phyloP scores from a whole-genome alignment of 2,888 invertebrate species.

The Macaria liturata region DNA sequence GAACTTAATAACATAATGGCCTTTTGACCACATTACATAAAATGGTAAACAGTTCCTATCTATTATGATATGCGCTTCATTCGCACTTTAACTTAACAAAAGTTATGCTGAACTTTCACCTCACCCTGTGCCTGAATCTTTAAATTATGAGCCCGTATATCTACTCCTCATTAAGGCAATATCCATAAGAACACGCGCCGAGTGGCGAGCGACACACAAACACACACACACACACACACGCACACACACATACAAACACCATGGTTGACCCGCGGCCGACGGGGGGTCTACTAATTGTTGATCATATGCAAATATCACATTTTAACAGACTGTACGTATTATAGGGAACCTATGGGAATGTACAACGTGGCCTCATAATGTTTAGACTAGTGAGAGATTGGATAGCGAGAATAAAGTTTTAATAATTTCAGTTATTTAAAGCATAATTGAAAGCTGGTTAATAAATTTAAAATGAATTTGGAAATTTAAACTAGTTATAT shows the following conservation, averaged over 20 bases:
- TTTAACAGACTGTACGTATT: constrained; percentile 50
- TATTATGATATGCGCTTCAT: too few species aligned
- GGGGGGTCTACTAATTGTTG: constrained; percentile 75
- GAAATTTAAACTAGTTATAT: too few species aligned
- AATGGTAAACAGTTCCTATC: too few species aligned
- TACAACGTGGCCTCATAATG: constrained; percentile 3
- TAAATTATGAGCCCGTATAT: constrained; percentile 26
- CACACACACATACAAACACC: constrained; percentile 41
- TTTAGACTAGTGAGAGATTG: too few species aligned
- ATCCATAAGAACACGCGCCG: constrained; percentile 60
- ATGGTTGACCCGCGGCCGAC: constrained; percentile 44
- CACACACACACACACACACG: constrained; percentile 58
- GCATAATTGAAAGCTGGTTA: too few species aligned
- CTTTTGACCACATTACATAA: too few species aligned
- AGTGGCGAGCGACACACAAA: constrained; percentile 23
- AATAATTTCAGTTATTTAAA: too few species aligned
- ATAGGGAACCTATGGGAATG: constrained; percentile 21
- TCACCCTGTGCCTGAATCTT: constrained; percentile 11
- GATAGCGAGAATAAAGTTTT: too few species aligned
- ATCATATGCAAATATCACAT: constrained; percentile 67
- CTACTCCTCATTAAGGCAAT: constrained; percentile 42
- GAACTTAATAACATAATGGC: too few species aligned
- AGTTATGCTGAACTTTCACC: too few species aligned
- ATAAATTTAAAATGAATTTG: too few species aligned
- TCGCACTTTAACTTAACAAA: too few species aligned